A percentile compares a stretch with the other conserved stretches of the same genome.
Conservation (phyloP, 2,888 invertebrate species). For the Apantesis nais region DNA sequence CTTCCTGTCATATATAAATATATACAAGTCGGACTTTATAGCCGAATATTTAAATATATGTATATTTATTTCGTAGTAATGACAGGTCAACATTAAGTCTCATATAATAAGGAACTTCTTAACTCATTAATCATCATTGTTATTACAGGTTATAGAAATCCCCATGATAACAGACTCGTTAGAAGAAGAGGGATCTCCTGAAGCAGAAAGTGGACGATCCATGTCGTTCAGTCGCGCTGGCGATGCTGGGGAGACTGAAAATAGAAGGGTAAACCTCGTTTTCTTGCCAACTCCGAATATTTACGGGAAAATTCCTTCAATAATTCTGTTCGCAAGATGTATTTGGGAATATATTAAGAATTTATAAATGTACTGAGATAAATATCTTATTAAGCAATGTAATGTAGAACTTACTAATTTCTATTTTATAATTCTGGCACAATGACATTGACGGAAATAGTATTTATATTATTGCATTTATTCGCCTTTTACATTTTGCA, state of each 20-base stretch:
- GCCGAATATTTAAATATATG: too few relatives aligned
- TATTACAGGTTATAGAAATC: slow-evolving; percentile 91
- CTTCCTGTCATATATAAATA: too few relatives aligned
- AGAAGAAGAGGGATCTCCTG: slow-evolving; percentile 93
- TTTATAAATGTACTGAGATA: not conserved
- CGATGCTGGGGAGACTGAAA: slow-evolving; percentile 61
- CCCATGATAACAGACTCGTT: slow-evolving; percentile 89
- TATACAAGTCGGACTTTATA: too few relatives aligned
- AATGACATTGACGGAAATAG: not conserved
- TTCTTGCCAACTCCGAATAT: not conserved
- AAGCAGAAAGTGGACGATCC: slow-evolving; percentile 88
- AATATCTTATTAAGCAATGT: too few relatives aligned
- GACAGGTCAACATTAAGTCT: too few relatives aligned
- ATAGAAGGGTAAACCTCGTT: slow-evolving; percentile 58
- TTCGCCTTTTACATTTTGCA: too few relatives aligned
- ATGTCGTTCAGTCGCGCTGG: slow-evolving; percentile 71
- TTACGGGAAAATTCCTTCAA: not conserved
- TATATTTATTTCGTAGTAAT: too few relatives aligned
- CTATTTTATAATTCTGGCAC: not conserved
- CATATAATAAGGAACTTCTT: not conserved
- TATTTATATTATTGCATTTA: too few relatives aligned
- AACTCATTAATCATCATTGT: not conserved
- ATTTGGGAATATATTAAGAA: not conserved
- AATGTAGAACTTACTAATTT: too few relatives aligned
- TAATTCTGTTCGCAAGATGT: not conserved